A percentile compares a stretch with the other conserved stretches of the same genome.
Conservation (phyloP, 1,140 invertebrate species). For the Megalonaias nervosa region DNA sequence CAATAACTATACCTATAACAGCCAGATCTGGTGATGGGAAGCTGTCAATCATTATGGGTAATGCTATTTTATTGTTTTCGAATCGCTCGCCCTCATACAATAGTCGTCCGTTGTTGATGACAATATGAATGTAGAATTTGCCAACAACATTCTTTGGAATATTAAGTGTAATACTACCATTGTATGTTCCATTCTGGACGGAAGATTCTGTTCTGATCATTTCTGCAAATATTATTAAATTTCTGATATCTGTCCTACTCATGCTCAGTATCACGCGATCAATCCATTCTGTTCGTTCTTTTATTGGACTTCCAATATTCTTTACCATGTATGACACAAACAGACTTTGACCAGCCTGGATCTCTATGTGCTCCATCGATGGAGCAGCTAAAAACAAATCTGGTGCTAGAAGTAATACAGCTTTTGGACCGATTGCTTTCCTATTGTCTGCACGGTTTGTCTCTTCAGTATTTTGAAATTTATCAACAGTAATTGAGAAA, state of each 20-base stretch:
- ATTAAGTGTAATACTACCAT: neutral
- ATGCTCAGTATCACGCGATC: neutral
- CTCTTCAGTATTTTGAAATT: neutral
- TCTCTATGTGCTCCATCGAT: neutral
- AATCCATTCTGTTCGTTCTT: neutral
- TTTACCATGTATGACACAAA: neutral
- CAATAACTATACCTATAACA: neutral
- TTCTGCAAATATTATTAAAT: neutral
- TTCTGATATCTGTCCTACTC: neutral
- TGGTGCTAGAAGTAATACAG: neutral
- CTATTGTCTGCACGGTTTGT: neutral
- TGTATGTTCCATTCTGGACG: neutral
- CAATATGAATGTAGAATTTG: neutral
- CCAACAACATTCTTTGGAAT: slow-evolving; percentile 3
- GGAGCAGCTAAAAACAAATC: neutral
- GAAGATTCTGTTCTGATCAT: neutral
- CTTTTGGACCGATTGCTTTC: neutral
- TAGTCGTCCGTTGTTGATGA: neutral
- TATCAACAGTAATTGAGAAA: neutral
- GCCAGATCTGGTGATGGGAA: no score
- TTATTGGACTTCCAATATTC: neutral
- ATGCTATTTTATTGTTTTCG: no score
- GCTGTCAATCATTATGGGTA: no score
- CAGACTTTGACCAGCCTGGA: neutral
- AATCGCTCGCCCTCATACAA: slow-evolving; percentile 1